Evolutionary conservation across 1,140 invertebrate genomes (phyloP).

Genomic region (Linepithema humile): DNA sequence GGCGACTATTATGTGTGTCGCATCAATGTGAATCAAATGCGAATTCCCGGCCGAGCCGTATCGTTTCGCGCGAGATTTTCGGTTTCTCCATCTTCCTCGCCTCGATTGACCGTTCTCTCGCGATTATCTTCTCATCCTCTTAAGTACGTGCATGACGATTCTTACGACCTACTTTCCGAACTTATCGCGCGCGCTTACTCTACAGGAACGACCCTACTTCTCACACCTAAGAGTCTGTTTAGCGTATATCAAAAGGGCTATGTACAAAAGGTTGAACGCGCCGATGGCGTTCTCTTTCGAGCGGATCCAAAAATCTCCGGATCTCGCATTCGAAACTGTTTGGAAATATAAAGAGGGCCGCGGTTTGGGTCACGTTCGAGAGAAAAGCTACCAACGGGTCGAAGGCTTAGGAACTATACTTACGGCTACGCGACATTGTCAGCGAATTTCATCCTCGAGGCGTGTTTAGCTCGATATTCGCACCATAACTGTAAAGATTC

Average conservation of each 20-base stretch:
- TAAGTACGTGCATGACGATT: constrained; percentile 73
- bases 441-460: constrained; percentile 37
- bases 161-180: constrained; percentile 23
- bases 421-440: constrained; percentile 77
- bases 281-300: constrained; percentile 26
- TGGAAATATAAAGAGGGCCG: not conserved
- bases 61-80: constrained; percentile 8
- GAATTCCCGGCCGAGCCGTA: not conserved
- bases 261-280: constrained; percentile 74
- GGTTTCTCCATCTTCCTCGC: constrained; percentile 27
- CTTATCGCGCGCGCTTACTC: constrained; percentile 60
- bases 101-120: constrained; percentile 2
- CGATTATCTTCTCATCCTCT: constrained; percentile 53
- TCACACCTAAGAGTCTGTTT: constrained; percentile 72
- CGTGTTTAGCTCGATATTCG: not conserved
- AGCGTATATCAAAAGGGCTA: constrained; percentile 81
- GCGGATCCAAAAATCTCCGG: constrained; percentile 58
- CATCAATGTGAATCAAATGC: not conserved
- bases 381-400: not conserved
- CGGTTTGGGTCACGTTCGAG: not conserved
- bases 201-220: constrained; percentile 74
- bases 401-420: constrained; percentile 81
- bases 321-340: not conserved
- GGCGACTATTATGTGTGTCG: not conserved
- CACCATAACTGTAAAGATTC: constrained; percentile 14